These are phyloP conservation scores for Neoascia interrupta DNA, from an alignment of 2,888 invertebrate genomes.

Conservation along the genomic window DNA sequence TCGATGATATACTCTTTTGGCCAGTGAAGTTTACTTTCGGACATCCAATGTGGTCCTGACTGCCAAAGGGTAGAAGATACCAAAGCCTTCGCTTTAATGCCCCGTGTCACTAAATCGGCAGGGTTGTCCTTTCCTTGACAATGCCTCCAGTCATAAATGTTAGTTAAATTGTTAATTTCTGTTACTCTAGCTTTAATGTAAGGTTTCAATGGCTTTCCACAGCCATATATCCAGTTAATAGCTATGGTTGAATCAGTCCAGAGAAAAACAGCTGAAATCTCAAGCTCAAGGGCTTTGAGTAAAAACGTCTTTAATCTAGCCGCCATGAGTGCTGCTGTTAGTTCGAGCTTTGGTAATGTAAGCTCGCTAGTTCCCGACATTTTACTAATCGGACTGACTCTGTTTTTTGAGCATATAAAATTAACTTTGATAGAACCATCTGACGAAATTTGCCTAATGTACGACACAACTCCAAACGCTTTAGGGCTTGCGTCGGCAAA, in stretches of 20 bases:
- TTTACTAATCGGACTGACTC: conserved; percentile 1
- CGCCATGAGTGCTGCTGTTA: background rate
- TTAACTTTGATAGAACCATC: background rate
- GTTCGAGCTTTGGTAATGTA: background rate
- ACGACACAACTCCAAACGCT: conserved; percentile 13
- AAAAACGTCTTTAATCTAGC: background rate
- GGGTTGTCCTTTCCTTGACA: conserved; percentile 4
- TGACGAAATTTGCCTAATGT: background rate
- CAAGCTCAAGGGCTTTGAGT: background rate
- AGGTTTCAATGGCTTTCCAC: background rate
- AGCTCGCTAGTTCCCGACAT: background rate
- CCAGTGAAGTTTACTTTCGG: background rate
- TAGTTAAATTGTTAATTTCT: conserved; percentile 7
- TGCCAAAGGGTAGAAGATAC: background rate
- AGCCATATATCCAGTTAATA: conserved; percentile 1
- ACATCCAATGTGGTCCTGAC: background rate
- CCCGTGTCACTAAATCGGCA: conserved; percentile 3
- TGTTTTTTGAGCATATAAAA: conserved; percentile 15
- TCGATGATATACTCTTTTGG: no score
- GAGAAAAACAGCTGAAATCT: background rate
- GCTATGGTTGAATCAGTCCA: conserved; percentile 20
- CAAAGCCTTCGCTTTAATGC: conserved; percentile 1
- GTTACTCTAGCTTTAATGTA: background rate
- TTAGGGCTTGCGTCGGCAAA: conserved; percentile 23
- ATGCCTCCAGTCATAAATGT: conserved; percentile 11